Evolutionary conservation across 2,888 invertebrate species (phyloP).

Genomic region (Allophyes oxyacanthae): DNA sequence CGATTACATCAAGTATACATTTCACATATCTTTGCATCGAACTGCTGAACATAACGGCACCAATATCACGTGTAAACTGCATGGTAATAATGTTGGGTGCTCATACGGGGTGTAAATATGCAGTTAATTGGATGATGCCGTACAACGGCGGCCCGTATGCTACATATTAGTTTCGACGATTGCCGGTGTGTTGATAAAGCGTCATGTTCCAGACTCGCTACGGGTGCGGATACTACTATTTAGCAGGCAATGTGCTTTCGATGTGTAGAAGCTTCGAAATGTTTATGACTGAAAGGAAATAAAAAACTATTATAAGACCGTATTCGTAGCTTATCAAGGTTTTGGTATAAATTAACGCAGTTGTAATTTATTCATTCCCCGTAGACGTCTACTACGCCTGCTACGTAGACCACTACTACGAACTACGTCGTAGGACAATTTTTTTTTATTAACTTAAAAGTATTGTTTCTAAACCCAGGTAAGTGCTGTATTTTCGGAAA

Average conservation of each 20-base stretch:
- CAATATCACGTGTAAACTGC: slow-evolving; percentile 51
- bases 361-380: too few relatives aligned
- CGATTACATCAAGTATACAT: slow-evolving; percentile 29
- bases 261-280: not conserved
- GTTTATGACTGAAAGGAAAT: not conserved
- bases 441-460: too few relatives aligned
- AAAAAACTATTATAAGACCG: too few relatives aligned
- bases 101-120: slow-evolving; percentile 62
- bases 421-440: too few relatives aligned
- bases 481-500: too few relatives aligned
- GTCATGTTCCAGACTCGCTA: slow-evolving; percentile 29
- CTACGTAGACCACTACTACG: too few relatives aligned
- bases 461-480: too few relatives aligned
- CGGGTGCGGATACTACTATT: slow-evolving; percentile 47
- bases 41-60: slow-evolving; percentile 28
- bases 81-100: slow-evolving; percentile 47
- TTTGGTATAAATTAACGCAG: too few relatives aligned
- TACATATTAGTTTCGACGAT: slow-evolving; percentile 65
- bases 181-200: slow-evolving; percentile 59
- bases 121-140: slow-evolving; percentile 71
- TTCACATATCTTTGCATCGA: slow-evolving; percentile 40
- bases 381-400: too few relatives aligned
- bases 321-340: too few relatives aligned
- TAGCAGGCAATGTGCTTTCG: slow-evolving; percentile 26
- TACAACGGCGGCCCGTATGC: slow-evolving; percentile 61